Evolutionary conservation across 92 coral and sea anemone species (phyloP).

Genomic region (Palythoa caribaeorum): DNA sequence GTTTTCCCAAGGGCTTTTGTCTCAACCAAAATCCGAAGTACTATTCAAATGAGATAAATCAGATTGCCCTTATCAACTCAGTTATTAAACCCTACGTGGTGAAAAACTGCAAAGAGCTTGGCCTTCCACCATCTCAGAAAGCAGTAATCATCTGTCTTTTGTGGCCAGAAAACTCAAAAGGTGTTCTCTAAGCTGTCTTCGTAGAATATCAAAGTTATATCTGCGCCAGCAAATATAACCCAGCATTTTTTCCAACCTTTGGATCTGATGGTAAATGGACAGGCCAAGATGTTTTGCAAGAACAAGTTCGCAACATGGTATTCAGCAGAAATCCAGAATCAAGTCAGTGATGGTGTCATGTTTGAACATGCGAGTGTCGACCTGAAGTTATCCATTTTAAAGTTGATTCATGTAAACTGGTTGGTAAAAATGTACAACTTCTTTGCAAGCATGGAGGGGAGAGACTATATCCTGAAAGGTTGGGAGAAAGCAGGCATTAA

Average conservation of each 20-base stretch:
- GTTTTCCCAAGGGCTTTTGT: neutral
- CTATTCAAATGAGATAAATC: neutral
- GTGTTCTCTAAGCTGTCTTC: neutral
- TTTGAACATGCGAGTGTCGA: neutral
- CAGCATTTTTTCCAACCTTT: no score
- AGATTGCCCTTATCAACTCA: neutral
- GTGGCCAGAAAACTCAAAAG: neutral
- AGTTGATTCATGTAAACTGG: neutral
- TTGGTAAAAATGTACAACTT: constrained; percentile 9
- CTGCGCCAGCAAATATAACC: neutral
- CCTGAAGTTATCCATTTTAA: neutral
- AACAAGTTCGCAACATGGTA: neutral
- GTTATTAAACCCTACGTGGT: neutral
- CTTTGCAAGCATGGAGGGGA: constrained; percentile 17
- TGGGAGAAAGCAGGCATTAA: constrained; percentile 16
- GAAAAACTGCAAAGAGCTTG: neutral
- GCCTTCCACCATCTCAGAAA: neutral
- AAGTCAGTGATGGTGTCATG: neutral
- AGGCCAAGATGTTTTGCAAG: neutral
- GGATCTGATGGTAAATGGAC: neutral
- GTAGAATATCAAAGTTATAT: neutral
- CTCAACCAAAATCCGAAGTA: neutral
- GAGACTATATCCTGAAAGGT: constrained; percentile 24
- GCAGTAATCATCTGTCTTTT: neutral
- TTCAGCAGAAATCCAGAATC: neutral